Base-by-base conservation (phyloP, 2,888 invertebrate species). In the Elmis aenea region DNA sequence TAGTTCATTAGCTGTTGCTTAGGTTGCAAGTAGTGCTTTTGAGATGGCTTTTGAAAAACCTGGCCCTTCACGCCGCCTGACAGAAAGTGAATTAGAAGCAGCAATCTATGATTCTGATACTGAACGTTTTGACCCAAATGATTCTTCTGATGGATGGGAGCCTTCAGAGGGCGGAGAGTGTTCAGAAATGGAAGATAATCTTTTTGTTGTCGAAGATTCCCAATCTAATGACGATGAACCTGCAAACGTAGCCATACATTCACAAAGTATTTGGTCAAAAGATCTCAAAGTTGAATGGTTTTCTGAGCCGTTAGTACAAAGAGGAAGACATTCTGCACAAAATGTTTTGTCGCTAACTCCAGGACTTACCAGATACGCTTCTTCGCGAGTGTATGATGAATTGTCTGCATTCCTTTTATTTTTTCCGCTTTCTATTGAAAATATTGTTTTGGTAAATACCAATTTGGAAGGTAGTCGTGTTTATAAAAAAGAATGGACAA, bases 131-230 rank as follows among this genome's bases (percentile, higher is more conserved):
- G 9, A 31, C 26, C 32, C 32, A 15, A 29, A 36, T 24, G 36
- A 36, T 31, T 30, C 26, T 20, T 37, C 26, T 37, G 31, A 26
- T 26, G 37, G 26, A 26, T 36, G 24, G 30, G 20, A 23, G 16
- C 30, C 21, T 31, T 31, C 26, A 13, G 23, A 36, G 18, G 29
- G 24, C 24, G 18, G 29, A 24, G 16, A 29, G 16, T 24, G 29
- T 18, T 36, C 34, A 24, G 29, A 30, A 35, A 14, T 35, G 21
- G 28, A 23, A 14, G 29, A 30, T 37, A 27, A 32, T 26, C 13
- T 37, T 18, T 37, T 12, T 26, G 37, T 25, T 26, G 14, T 10
- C 32, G 24, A 25, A n/a, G n/a, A n/a, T n/a, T n/a, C n/a, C n/a
- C n/a, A n/a, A 18, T 37, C 37, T 20, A 31, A 36, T 11, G 29